phyloP scores from a whole-genome alignment of 2,888 invertebrate genomes.

The Steinernema carpocapsae region DNA sequence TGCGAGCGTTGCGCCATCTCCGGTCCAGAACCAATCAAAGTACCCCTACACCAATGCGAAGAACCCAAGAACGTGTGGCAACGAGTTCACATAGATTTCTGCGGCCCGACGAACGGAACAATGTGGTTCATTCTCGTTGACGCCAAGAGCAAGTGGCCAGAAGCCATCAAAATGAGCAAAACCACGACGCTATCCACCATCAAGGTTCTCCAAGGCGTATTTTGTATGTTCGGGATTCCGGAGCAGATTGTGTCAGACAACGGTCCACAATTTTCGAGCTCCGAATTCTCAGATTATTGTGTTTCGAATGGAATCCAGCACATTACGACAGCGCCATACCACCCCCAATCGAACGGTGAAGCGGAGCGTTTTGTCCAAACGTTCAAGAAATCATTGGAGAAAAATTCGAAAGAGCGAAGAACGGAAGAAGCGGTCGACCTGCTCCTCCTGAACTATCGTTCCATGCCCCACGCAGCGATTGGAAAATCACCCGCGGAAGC shows the following conservation, averaged over 20 bases:
- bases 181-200: too few relatives aligned
- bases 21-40: too few relatives aligned
- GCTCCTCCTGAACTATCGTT: background rate
- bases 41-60: too few relatives aligned
- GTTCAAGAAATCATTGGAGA: conserved; percentile 36
- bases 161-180: too few relatives aligned
- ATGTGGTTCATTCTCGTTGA: conserved; percentile 69
- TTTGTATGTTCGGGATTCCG: conserved; percentile 43
- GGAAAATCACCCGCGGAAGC: conserved; percentile 40
- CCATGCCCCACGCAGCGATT: background rate
- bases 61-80: too few relatives aligned
- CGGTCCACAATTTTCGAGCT: conserved; percentile 46
- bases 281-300: conserved; percentile 43
- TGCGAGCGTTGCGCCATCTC: too few relatives aligned
- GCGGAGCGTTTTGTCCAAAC: conserved; percentile 51
- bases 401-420: background rate
- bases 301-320: conserved; percentile 38
- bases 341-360: conserved; percentile 52
- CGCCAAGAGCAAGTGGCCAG: conserved; percentile 71
- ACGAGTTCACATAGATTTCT: conserved; percentile 71
- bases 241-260: conserved; percentile 50
- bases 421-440: background rate
- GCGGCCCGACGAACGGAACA: conserved; percentile 64
- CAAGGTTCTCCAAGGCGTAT: conserved; percentile 41
- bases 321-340: conserved; percentile 45